Percentiles rank a stretch among this genome's conserved stretches.
phyloP scores from a whole-genome alignment of 2,797 vertebrate species.

The Leucoraja ocellata region DNA sequence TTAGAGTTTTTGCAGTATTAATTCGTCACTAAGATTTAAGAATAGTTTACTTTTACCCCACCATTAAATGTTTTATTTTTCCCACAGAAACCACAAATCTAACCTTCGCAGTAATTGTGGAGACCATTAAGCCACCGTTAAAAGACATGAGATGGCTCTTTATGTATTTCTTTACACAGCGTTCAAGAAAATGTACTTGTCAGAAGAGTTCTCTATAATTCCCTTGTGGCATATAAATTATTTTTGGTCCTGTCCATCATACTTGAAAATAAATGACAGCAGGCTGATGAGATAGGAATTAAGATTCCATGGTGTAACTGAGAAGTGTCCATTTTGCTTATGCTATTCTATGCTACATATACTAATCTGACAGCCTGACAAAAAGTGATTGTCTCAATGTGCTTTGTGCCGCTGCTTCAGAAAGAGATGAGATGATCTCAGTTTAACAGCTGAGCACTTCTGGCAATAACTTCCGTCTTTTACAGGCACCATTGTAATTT shows the following conservation, averaged over 20 bases:
- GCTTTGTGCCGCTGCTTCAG: conserved; percentile 34
- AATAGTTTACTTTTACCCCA: background rate
- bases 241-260: conserved; percentile 47
- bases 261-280: conserved; percentile 49
- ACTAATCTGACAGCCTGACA: conserved; percentile 38
- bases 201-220: conserved; percentile 41
- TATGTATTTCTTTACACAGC: background rate
- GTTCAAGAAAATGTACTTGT: conserved; percentile 18
- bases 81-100: conserved; percentile 4
- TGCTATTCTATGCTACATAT: conserved; percentile 28
- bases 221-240: conserved; percentile 40
- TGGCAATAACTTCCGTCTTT: background rate
- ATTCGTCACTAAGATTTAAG: background rate
- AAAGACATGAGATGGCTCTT: conserved; percentile 26
- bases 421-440: conserved; percentile 38
- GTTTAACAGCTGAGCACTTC: conserved; percentile 24
- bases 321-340: conserved; percentile 39
- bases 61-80: background rate
- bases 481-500: conserved; percentile 32
- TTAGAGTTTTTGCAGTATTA: background rate
- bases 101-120: background rate
- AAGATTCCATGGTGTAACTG: conserved; percentile 41
- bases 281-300: conserved; percentile 44
- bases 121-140: background rate
- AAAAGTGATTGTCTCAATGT: conserved; percentile 32